phyloP scores from a whole-genome alignment of 2,888 invertebrate genomes.

The Caenorhabditis doughertyi region DNA sequence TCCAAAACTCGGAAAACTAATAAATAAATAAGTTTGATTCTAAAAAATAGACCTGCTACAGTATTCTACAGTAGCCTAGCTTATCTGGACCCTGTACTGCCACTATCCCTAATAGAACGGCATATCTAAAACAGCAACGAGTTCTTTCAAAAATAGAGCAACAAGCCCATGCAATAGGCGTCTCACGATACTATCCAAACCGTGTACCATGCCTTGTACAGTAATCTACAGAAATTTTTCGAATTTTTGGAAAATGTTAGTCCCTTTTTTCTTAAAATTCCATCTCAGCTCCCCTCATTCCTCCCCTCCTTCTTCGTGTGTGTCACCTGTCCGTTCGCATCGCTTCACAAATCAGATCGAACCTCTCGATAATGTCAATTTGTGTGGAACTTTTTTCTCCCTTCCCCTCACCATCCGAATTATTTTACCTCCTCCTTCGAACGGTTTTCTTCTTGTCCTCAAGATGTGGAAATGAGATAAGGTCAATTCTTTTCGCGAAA shows the following conservation, averaged over 20 bases:
- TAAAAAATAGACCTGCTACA: no score
- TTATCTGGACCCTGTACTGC: no score
- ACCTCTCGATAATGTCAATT: conserved; percentile 24
- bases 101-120: no score
- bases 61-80: no score
- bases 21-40: no score
- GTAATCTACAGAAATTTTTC: neutral
- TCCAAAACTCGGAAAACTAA: no score
- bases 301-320: neutral
- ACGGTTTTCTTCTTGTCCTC: conserved; percentile 39
- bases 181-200: no score
- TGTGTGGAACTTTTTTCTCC: conserved; percentile 3
- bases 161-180: no score
- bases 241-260: neutral
- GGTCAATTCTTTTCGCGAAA: neutral
- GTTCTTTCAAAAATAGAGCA: no score
- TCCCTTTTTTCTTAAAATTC: neutral
- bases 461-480: conserved; percentile 6
- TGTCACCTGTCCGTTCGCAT: conserved; percentile 65
- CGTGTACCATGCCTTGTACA: no score
- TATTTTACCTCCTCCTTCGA: neutral
- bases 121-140: no score
- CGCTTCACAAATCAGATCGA: conserved; percentile 68
- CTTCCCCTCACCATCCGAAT: no score
- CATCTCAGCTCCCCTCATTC: neutral